Base-by-base conservation (phyloP, 1,140 invertebrate species). In the Rhagoletis pomonella region DNA sequence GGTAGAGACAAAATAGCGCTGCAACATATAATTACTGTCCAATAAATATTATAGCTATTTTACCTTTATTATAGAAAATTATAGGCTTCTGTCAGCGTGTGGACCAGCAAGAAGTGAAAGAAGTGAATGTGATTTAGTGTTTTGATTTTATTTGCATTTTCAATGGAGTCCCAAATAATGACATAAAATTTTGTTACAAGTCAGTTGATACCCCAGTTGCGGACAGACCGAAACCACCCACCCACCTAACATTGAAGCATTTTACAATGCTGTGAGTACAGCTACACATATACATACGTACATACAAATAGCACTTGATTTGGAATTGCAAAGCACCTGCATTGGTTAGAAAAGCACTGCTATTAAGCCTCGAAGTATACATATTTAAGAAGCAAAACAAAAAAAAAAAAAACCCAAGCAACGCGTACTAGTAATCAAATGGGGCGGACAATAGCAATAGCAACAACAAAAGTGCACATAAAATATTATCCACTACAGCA, bases 131-230 rank as follows among this genome's bases (percentile, higher is more conserved):
- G n/a, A 7, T 67, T 67, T 17, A 67, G 10, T 6, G n/a, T 29
- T 67, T 81, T 81, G 17, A 0, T 14, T 55, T 50, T 81, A 19
- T 81, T n/a, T 50, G 12, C n/a, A 17, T 55, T 81, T 81, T 9
- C 4, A 81, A 19, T 81, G 19, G 50, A 10, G 44, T 5, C 7
- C 7, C 47, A 81, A 73, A 47, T 47, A 73, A 73, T 73, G 67
- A 73, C 67, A 73, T 73, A 73, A 58, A 81, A 81, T 81, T 58
- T 47, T 81, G 50, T 81, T 81, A 81, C 73, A 44, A 55, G 73
- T 81, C 73, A 81, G 6, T 29, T 50, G 73, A 81, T 81, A 81
- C 4, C 73, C 73, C 50, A 81, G n/a, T 81, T 81, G 73, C n/a
- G 73, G 73, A 58, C 73, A 12, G 73, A 81, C 14, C 73, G 73